Evolutionary conservation across 2,888 invertebrate genomes (phyloP), one percentile per base, ranked within the genome.

Genomic region (Xanthia icteritia): DNA sequence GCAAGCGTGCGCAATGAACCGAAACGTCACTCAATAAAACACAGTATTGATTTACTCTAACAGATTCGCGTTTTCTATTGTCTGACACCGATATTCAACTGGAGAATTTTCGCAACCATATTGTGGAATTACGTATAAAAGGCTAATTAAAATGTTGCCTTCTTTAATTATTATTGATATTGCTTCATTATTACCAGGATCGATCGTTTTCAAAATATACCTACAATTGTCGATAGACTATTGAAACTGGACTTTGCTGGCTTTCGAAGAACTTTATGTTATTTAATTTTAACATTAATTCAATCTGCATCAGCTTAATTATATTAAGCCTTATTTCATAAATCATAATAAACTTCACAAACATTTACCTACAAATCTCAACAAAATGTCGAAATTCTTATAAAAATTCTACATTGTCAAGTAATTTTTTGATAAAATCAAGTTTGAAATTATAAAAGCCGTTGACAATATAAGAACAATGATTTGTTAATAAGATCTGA

Each of bases 1-100:
- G 89, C 86, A 87, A 86, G 20, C 64, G 70, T 72, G 79, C 71
- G 73, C 76, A 86, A 60, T 86, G 83, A 90, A 82, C 87, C 82
- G 72, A 73, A 79, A 73, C 84, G 67, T 82, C 87, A 82, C 76
- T 84, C 86, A 86, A 86, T 89, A 87, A 86, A 78, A 79, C 74
- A 67, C 70, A 63, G 76, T 74, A 79, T 81, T 81, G 79, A 86
- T 84, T 88, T 84, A 82, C 69, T 84, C 27, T 71, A 67, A 82
- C 73, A 71, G 78, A 76, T 78, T 85, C 70, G 74, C 70, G 76
- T 85, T 79, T 79, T 76, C 81, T 77, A 85, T 82, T 82, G 77
- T 89, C 73, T 79, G 83, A 73, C 66, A 73, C 68, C 70, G 54
- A 79, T 76, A 64, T 72, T 74, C 54, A 83, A 76, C 31, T 76